Conservation (phyloP, 2,888 invertebrate genomes). For the Zaprionus bogoriensis region DNA sequence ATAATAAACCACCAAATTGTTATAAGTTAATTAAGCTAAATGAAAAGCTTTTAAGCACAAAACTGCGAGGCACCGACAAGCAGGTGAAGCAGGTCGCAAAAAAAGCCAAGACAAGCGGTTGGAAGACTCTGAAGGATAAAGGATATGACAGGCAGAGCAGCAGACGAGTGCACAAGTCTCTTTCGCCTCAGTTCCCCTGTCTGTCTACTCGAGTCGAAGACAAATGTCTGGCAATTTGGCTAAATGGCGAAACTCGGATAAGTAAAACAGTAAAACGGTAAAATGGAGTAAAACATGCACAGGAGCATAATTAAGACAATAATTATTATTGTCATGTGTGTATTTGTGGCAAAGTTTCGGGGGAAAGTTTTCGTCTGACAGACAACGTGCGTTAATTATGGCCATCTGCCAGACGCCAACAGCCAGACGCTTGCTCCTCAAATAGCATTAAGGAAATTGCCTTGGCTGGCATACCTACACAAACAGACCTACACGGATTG, state of each 20-base stretch:
- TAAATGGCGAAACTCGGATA: conserved; percentile 70
- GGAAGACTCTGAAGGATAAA: conserved; percentile 8
- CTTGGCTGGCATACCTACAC: conserved; percentile 63
- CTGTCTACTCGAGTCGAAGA: conserved; percentile 49
- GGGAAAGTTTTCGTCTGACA: conserved; percentile 35
- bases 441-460: conserved; percentile 75
- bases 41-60: conserved; percentile 75
- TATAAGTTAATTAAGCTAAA: conserved; percentile 79
- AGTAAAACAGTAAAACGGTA: conserved; percentile 55
- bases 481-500: conserved; percentile 3
- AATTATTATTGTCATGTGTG: conserved; percentile 77
- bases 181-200: too few species aligned
- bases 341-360: conserved; percentile 37
- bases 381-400: conserved; percentile 76
- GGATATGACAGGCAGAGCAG: neutral
- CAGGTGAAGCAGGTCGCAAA: conserved; percentile 4
- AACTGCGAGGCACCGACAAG: conserved; percentile 30
- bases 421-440: conserved; percentile 51
- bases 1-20: conserved; percentile 75
- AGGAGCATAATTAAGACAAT: conserved; percentile 76
- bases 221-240: conserved; percentile 78
- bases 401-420: conserved; percentile 66
- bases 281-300: conserved; percentile 63
- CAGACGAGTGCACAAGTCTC: neutral
- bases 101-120: conserved; percentile 36